Evolutionary conservation across 2,888 invertebrate genomes (phyloP).

Genomic region (Synergus japonicus): DNA sequence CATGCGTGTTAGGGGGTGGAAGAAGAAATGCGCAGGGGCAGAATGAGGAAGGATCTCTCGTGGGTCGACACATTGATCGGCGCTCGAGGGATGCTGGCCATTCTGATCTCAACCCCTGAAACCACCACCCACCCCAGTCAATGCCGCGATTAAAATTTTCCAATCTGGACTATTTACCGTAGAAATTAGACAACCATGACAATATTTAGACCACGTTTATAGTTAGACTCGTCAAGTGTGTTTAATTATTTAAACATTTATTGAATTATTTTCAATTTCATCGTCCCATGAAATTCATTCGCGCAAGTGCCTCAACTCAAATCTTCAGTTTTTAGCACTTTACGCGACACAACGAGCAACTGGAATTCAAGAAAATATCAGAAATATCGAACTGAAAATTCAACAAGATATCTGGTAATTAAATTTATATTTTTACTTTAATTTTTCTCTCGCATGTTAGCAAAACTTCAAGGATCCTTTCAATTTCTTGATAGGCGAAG

Average conservation of each 20-base stretch:
- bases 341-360: background rate
- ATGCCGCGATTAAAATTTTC: slow-evolving; percentile 61
- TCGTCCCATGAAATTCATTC: slow-evolving; percentile 56
- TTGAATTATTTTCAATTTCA: slow-evolving; percentile 30
- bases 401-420: background rate
- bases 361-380: background rate
- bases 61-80: slow-evolving; percentile 58
- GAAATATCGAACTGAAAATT: background rate
- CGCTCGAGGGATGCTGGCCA: slow-evolving; percentile 60
- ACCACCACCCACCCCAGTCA: slow-evolving; percentile 59
- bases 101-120: slow-evolving; percentile 62
- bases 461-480: background rate
- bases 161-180: slow-evolving; percentile 47
- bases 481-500: background rate
- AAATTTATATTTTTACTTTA: background rate
- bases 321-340: slow-evolving; percentile 41
- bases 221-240: slow-evolving; percentile 11
- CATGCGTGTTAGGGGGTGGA: slow-evolving; percentile 4
- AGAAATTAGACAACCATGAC: slow-evolving; percentile 52
- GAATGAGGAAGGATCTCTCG: slow-evolving; percentile 7
- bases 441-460: background rate
- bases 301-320: slow-evolving; percentile 62
- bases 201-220: slow-evolving; percentile 26
- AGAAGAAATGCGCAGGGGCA: slow-evolving; percentile 38
- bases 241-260: background rate